Percentiles rank a stretch among this genome's conserved stretches.
These are phyloP conservation scores for Pyrgilauda ruficollis DNA, from an alignment of 2,113 vertebrate genomes.

Conservation along the genomic window DNA sequence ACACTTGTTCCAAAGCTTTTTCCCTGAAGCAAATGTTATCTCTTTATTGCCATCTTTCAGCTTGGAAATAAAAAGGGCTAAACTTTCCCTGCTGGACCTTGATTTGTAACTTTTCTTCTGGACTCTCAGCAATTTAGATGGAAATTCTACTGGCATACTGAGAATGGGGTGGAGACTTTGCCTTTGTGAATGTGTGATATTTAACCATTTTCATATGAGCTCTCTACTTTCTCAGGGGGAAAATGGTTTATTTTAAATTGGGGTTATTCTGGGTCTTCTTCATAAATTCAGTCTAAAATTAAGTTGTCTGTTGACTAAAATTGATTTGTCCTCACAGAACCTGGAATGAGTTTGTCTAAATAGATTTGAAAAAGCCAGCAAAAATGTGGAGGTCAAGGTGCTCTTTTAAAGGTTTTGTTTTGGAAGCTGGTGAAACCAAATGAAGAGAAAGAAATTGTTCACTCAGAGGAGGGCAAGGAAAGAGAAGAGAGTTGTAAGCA, in stretches of 20 bases:
- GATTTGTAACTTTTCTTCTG: not conserved
- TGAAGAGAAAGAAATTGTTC: not conserved
- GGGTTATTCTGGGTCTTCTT: not conserved
- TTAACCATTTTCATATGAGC: rapidly evolving
- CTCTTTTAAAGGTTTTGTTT: not conserved
- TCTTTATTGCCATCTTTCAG: not conserved
- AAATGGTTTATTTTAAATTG: not conserved
- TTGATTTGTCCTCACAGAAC: not conserved
- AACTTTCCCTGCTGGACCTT: not conserved
- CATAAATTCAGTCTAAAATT: not conserved
- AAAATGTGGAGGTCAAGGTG: not conserved
- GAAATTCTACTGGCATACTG: not conserved
- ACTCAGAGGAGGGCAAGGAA: not conserved
- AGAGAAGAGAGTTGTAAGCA: not conserved
- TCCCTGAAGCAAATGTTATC: not conserved
- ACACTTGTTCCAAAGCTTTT: not conserved
- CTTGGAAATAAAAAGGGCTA: not conserved
- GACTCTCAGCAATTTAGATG: not conserved
- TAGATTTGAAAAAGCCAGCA: not conserved
- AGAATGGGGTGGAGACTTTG: not conserved
- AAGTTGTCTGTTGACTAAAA: not conserved
- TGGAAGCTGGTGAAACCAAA: not conserved
- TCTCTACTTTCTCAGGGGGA: not conserved
- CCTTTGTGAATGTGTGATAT: not conserved
- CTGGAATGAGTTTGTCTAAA: not conserved